Percentiles rank a stretch among this genome's conserved stretches.
These are phyloP conservation scores for Enteromius viviparus DNA, from an alignment of 2,797 vertebrate genomes.

Conservation along the genomic window DNA sequence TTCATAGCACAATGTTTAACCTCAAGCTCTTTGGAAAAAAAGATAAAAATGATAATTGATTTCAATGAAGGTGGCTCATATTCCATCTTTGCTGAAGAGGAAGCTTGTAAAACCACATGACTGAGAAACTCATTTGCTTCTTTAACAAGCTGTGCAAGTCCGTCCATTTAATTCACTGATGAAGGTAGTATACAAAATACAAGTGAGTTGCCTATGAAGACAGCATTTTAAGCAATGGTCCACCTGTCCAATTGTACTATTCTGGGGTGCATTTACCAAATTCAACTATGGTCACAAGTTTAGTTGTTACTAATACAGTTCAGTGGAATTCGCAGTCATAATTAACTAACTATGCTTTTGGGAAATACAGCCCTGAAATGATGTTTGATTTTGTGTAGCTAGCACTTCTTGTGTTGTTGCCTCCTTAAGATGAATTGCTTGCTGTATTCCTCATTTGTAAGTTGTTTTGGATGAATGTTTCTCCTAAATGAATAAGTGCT, in stretches of 20 bases:
- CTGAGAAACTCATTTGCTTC: conserved; percentile 33
- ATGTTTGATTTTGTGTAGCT: background rate
- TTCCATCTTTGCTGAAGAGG: conserved; percentile 31
- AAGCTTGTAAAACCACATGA: conserved; percentile 32
- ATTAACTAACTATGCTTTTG: too few species aligned
- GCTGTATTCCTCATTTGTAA: background rate
- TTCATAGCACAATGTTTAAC: conserved; percentile 9
- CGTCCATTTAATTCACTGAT: conserved; percentile 10
- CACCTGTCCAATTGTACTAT: too few species aligned
- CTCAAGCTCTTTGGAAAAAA: conserved; percentile 23
- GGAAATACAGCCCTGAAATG: background rate
- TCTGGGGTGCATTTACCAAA: too few species aligned
- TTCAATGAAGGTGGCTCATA: conserved; percentile 36
- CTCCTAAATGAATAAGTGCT: background rate
- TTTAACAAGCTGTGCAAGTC: conserved; percentile 42
- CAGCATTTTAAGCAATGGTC: background rate
- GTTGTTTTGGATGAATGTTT: background rate
- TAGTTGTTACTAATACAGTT: too few species aligned
- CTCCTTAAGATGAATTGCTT: background rate
- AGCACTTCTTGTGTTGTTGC: background rate
- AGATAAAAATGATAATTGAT: conserved; percentile 47
- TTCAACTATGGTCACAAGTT: too few species aligned
- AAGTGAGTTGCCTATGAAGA: background rate
- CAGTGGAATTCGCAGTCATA: too few species aligned
- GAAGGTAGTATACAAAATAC: background rate